Base-by-base conservation (phyloP, 2,888 invertebrate genomes). In the Agrotis segetum region DNA sequence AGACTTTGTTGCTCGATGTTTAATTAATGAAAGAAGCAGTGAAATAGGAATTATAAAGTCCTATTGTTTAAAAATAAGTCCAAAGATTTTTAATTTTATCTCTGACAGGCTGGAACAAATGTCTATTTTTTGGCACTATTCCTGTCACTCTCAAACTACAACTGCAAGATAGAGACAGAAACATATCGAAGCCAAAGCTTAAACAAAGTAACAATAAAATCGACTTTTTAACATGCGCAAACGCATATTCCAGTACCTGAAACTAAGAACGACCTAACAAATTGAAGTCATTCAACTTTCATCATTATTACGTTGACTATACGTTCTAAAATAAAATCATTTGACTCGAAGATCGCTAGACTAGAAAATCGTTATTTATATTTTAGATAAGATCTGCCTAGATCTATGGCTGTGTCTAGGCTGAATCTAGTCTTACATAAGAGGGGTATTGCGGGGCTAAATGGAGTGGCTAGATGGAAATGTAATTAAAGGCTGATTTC, bases 361-460 rank as follows among this genome's bases (percentile, higher is more conserved):
- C 61, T 34, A 17, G 52, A 52, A 40, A 71, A 69, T 52, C 44
- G 21, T 75, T 67, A 56, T 44, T 34, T 75, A 29, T 77, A 68
- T 78, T 78, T 64, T 76, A 83, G 71, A 68, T 84, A 74, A 81
- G 82, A 76, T 85, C 79, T 77, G 64, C 79, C 82, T 74, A 68
- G 81, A 84, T 79, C 72, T 85, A 72, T 84, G 81, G 21, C 71
- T 65, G 84, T 83, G 71, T 74, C 74, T 77, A 79, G 84, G 84
- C 69, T 71, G 79, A 79, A 67, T 79, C 84, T 86, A 84, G 86
- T 85, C 84, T 79, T 79, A 56, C 52, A 73, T 64, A 73, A 74
- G 60, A 56, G 29, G 61, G 65, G 24, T 50, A 24, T 40, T 66
- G 34, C 24, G 14, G 50, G 58, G 11, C 66, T 84, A 59, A 71